Base-by-base conservation (phyloP, 2,888 invertebrate species). In the Galeopsomyia nigrocyanea region DNA sequence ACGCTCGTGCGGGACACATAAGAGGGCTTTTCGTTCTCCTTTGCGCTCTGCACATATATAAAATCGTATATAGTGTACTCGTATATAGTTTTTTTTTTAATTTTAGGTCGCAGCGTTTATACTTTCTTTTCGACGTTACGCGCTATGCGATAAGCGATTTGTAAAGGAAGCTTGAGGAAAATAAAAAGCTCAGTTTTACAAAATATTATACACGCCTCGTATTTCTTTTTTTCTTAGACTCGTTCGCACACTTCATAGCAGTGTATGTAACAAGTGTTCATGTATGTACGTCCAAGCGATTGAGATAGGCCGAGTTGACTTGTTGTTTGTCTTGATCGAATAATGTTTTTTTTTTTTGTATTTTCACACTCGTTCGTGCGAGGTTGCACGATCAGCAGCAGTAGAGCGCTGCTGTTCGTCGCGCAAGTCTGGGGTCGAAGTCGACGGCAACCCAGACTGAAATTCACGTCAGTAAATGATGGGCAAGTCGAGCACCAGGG, bases 401-500 rank as follows among this genome's bases (percentile, higher is more conserved):
- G 39, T 39, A 3, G 39, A 3, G 7, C 7, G 5, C 1, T 10
- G 39, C 39, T 39, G 39, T 19, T 21, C 39, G 39, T 53, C n/a
- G 16, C 31, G 65, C 26, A 50, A 62, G 66, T 58, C 73, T 70
- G 73, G 31, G 62, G 17, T 55, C 49, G 66, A 57, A 31, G 46
- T 2, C 53, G 58, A 14, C n/a, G 14, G 57, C 66, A 60, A 55
- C 60, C 70, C 74, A 70, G 67, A 73, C 68, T 57, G 69, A 3
- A 22, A 73, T 73, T 73, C 73, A 71, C 74, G 78, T 85, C 87
- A 90, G 83, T 90, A 90, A 80, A 90, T 88, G 76, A 90, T 88
- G 31, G 90, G 90, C 80, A 90, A 88, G 84, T 90, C 90, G 79
- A 90, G 83, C 81, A 90, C 90, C 72, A 90, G 87, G 80, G 90